Evolutionary conservation across 64 coral and sea anemone genomes (phyloP), one percentile per base, ranked within the genome.

Genomic region (Catalaphyllia jardinei): DNA sequence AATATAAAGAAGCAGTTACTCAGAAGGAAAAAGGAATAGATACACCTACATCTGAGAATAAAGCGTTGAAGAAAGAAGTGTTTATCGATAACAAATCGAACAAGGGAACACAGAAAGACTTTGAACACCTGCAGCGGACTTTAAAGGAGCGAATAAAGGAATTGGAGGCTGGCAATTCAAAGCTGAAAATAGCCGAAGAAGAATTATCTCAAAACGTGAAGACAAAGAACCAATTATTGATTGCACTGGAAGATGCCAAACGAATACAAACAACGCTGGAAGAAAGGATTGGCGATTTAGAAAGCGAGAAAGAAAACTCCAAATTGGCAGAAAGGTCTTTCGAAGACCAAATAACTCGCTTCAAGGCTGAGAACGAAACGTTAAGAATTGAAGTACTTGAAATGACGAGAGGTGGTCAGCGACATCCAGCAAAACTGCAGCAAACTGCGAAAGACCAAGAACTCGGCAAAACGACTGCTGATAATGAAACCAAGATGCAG

Each of bases 401-500:
- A 17, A 14, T 61, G 2, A 15, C 39, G 2, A 51, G 22, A 50
- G 13, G 62, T 71, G 19, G 6, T 30, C 55, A 35, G 8, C 61
- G 42, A 46, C 27, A 42, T 51, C 38, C 62, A 50, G 22, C 13
- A 20, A 31, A 71, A n/a, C 11, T 28, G 12, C 62, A 69, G 29
- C 60, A 83, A 39, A 13, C 31, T n/a, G 14, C 30, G 38, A 71
- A 71, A 42, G 19, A 71, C 24, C 20, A 16, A 10, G 31, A 71
- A 25, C 81, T 49, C 38, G 38, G 63, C 0, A 51, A 72, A 87
- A 78, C 33, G 33, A 60, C 39, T 79, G 83, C 0, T 60, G 33
- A 87, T 62, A 49, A 92, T 71, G 64, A 87, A 78, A 52, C 4
- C 63, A 93, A 81, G 27, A 60, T 79, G 22, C 71, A 63, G 33